Conservation (phyloP, 2,797 vertebrate genomes). For the Pelobates cultripes region DNA sequence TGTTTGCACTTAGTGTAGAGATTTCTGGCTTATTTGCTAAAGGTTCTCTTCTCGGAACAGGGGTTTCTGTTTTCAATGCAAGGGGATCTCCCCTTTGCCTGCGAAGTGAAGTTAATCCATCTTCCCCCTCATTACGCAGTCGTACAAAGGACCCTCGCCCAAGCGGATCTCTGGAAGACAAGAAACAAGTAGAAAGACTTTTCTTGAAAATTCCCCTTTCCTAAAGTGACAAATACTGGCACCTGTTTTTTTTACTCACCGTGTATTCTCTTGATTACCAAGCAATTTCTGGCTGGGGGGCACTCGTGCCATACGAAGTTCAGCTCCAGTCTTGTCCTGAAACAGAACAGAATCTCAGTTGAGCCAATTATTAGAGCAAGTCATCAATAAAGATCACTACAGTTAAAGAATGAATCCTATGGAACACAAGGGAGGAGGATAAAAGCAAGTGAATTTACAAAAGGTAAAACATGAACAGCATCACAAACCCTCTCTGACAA, state of each 20-base stretch:
- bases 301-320: slow-evolving; percentile 79
- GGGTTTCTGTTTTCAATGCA: slow-evolving; percentile 8
- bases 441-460: slow-evolving; percentile 20
- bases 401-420: not conserved
- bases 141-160: slow-evolving; percentile 10
- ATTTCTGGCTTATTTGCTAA: slow-evolving; percentile 20
- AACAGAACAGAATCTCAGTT: not conserved
- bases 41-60: slow-evolving; percentile 17
- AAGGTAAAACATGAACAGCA: not conserved
- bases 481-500: slow-evolving; percentile 76
- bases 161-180: slow-evolving; percentile 26
- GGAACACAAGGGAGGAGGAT: not conserved
- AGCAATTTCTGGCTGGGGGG: slow-evolving; percentile 79
- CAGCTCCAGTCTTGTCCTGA: slow-evolving; percentile 62
- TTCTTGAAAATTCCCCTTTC: too few species aligned
- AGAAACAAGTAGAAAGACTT: not conserved
- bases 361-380: not conserved
- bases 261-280: slow-evolving; percentile 77
- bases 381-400: too few species aligned
- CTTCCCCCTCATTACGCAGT: slow-evolving; percentile 31
- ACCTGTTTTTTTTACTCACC: slow-evolving; percentile 60
- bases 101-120: slow-evolving; percentile 27
- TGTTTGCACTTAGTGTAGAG: not conserved
- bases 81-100: slow-evolving; percentile 35
- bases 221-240: not conserved